Evolutionary conservation across 2,888 invertebrate genomes (phyloP).

Genomic region (Eucera pruinosa): DNA sequence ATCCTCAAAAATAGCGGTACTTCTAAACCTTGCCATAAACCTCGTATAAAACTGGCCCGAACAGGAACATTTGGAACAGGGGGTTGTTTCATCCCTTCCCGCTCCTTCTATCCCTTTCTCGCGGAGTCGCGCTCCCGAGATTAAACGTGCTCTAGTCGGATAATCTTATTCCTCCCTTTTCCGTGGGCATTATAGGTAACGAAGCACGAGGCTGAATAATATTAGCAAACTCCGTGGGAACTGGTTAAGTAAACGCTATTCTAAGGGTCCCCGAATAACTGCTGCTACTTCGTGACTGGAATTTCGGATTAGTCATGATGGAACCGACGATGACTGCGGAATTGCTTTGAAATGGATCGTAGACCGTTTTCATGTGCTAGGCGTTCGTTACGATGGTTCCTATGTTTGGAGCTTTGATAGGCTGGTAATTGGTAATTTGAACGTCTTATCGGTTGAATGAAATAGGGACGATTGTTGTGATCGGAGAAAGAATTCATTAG

Average conservation of each 20-base stretch:
- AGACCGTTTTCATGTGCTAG: neutral
- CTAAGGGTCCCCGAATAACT: neutral
- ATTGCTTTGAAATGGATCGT: neutral
- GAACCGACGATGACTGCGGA: neutral
- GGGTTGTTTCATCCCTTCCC: constrained; percentile 10
- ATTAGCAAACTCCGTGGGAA: constrained; percentile 26
- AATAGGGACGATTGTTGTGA: too few relatives aligned
- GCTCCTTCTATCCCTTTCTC: neutral
- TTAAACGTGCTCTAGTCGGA: constrained; percentile 56
- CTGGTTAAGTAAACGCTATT: neutral
- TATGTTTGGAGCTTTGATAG: neutral
- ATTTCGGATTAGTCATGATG: constrained; percentile 9
- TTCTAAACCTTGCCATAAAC: too few relatives aligned
- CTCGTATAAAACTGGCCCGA: too few relatives aligned
- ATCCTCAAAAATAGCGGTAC: too few relatives aligned
- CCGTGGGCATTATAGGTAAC: constrained; percentile 10
- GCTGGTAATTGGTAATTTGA: neutral
- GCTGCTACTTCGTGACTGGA: constrained; percentile 27
- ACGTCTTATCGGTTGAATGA: too few relatives aligned
- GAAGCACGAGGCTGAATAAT: constrained; percentile 20
- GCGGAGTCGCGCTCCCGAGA: constrained; percentile 37
- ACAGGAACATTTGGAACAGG: constrained; percentile 7
- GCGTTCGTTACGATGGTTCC: neutral
- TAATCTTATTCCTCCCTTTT: constrained; percentile 49
- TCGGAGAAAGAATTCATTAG: too few relatives aligned